These are phyloP conservation scores for Entomyzon cyanotis DNA, from an alignment of 2,113 vertebrate species.

Conservation along the genomic window DNA sequence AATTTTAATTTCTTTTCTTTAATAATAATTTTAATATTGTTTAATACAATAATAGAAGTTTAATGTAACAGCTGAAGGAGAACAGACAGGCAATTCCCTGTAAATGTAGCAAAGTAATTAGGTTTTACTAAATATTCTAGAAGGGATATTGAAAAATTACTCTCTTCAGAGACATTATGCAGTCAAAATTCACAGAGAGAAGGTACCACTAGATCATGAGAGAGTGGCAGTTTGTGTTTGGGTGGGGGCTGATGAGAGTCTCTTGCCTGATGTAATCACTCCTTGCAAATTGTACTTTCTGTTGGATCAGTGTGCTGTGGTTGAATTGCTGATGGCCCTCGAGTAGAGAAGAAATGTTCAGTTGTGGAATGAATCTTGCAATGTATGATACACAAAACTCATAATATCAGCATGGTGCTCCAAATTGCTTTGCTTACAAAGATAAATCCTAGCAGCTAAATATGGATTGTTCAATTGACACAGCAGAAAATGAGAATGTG, in stretches of 20 bases:
- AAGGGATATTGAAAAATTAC: background rate
- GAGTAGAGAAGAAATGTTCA: background rate
- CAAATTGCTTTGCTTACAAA: background rate
- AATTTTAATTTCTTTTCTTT: too few species aligned
- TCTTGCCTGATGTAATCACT: rapidly evolving
- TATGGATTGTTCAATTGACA: background rate
- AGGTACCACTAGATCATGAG: background rate
- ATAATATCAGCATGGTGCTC: background rate
- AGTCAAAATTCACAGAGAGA: background rate
- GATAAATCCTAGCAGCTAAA: background rate
- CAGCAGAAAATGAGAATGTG: background rate
- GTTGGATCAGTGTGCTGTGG: rapidly evolving
- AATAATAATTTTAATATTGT: too few species aligned
- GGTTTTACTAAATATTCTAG: background rate
- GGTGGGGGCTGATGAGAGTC: background rate
- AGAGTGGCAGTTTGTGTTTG: background rate
- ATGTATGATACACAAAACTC: background rate
- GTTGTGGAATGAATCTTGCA: background rate
- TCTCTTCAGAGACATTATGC: background rate
- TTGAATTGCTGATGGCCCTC: background rate
- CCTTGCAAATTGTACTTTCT: background rate
- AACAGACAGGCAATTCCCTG: background rate
- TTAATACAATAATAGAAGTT: background rate
- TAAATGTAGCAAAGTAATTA: background rate
- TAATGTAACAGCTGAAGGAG: background rate